Evolutionary conservation across 2,113 vertebrate genomes (phyloP).

Genomic region (Cyrtonyx montezumae): DNA sequence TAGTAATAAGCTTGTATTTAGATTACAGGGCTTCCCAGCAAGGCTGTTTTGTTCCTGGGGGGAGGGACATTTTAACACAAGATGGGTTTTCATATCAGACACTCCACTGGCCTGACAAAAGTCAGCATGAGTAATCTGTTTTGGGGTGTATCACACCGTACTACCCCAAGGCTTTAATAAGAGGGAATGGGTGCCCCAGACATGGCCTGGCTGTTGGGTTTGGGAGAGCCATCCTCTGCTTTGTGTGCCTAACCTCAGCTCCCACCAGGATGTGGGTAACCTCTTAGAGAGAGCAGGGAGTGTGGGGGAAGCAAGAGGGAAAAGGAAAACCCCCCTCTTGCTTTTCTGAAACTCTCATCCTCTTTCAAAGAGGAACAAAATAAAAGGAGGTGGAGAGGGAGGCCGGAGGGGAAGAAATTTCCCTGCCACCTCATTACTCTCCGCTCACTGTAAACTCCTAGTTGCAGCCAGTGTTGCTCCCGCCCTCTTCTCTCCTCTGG

Average conservation of each 20-base stretch:
- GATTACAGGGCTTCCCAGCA: constrained; percentile 44
- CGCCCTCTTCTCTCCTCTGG: neutral
- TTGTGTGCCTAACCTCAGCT: accelerated
- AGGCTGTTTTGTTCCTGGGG: neutral
- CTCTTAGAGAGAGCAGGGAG: neutral
- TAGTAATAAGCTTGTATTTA: constrained; percentile 26
- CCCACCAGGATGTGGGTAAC: neutral
- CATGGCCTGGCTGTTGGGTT: neutral
- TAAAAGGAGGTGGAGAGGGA: neutral
- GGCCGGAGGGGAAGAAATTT: constrained; percentile 26
- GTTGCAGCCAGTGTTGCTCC: neutral
- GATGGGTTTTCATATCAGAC: neutral
- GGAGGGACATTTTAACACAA: constrained; percentile 12
- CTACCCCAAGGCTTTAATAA: neutral
- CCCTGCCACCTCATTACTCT: constrained; percentile 43
- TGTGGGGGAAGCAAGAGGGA: neutral
- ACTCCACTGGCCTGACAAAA: neutral
- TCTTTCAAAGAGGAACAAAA: neutral
- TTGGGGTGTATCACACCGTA: neutral
- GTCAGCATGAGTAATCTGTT: neutral
- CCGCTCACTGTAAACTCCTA: neutral
- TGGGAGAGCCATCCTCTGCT: neutral
- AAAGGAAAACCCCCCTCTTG: neutral
- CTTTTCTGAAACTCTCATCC: neutral
- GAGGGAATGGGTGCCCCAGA: neutral